Conservation (phyloP, 2,888 invertebrate genomes). For the Yponomeuta malinellus region DNA sequence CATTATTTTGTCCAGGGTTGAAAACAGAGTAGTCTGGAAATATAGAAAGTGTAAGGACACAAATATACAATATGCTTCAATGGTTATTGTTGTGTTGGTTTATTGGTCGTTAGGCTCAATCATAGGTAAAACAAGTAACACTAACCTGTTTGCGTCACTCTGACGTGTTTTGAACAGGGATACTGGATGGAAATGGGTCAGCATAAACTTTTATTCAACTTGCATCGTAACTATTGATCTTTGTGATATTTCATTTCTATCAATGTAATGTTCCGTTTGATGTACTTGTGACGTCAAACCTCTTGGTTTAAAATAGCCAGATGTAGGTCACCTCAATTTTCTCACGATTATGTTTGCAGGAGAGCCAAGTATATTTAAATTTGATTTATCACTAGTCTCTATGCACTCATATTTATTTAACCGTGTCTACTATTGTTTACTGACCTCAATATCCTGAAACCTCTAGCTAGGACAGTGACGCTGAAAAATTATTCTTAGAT, state of each 20-base stretch:
- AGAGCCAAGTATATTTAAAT: not conserved
- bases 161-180: slow-evolving; percentile 48
- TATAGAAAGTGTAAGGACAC: not conserved
- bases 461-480: not conserved
- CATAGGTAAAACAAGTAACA: not conserved
- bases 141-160: slow-evolving; percentile 32
- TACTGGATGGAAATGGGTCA: slow-evolving; percentile 61
- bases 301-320: slow-evolving; percentile 26
- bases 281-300: slow-evolving; percentile 16
- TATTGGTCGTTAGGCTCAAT: not conserved
- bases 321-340: slow-evolving; percentile 48
- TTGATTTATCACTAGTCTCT: not conserved
- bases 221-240: not conserved
- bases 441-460: not conserved
- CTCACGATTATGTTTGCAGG: not conserved
- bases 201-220: slow-evolving; percentile 17
- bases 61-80: not conserved
- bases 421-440: not conserved
- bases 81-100: not conserved
- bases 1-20: too few relatives aligned
- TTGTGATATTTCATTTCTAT: not conserved
- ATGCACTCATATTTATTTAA: not conserved
- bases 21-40: not conserved
- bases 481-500: too few relatives aligned
- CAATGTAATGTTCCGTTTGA: slow-evolving; percentile 1